Evolutionary conservation across 1,140 invertebrate species (phyloP).

Genomic region (Drosophila persimilis): DNA sequence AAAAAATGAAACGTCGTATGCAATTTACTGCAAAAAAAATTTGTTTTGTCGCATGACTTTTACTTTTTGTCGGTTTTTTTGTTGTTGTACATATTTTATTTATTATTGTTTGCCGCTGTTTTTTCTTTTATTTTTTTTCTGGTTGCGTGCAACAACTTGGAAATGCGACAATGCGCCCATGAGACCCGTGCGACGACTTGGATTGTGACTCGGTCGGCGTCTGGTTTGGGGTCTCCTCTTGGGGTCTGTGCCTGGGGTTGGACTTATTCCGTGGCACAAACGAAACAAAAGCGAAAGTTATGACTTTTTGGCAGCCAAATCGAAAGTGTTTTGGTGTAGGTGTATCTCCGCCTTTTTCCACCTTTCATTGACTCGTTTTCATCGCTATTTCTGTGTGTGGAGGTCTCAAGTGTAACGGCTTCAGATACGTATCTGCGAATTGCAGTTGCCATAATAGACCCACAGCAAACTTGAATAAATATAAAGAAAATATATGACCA

Average conservation of each 20-base stretch:
- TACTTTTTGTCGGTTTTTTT: slow-evolving; percentile 54
- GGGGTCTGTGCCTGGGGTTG: slow-evolving; percentile 26
- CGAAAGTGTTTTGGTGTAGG: slow-evolving; percentile 51
- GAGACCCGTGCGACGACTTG: slow-evolving; percentile 24
- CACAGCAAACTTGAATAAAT: slow-evolving; percentile 7
- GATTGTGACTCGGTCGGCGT: slow-evolving; percentile 38
- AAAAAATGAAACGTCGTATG: slow-evolving; percentile 59
- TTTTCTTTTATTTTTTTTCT: slow-evolving; percentile 2
- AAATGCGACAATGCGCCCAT: slow-evolving; percentile 35
- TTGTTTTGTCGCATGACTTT: slow-evolving; percentile 67
- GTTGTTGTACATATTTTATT: slow-evolving; percentile 43
- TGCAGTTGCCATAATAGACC: slow-evolving; percentile 51
- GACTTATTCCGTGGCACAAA: slow-evolving; percentile 18
- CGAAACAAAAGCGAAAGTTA: slow-evolving; percentile 72
- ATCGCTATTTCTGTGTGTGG: not conserved
- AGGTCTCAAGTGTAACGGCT: slow-evolving; percentile 16
- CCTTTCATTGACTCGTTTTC: too few species aligned
- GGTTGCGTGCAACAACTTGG: slow-evolving; percentile 69
- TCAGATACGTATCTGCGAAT: slow-evolving; percentile 54
- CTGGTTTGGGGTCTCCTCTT: not conserved
- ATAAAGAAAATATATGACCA: not conserved
- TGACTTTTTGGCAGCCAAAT: slow-evolving; percentile 68
- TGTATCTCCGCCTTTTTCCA: slow-evolving; percentile 9
- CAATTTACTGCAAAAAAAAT: slow-evolving; percentile 71
- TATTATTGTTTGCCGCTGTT: slow-evolving; percentile 21